Percentiles rank a stretch among this genome's conserved stretches.
Evolutionary conservation across 2,888 invertebrate genomes (phyloP).

Genomic region (Rotaria macrura): DNA sequence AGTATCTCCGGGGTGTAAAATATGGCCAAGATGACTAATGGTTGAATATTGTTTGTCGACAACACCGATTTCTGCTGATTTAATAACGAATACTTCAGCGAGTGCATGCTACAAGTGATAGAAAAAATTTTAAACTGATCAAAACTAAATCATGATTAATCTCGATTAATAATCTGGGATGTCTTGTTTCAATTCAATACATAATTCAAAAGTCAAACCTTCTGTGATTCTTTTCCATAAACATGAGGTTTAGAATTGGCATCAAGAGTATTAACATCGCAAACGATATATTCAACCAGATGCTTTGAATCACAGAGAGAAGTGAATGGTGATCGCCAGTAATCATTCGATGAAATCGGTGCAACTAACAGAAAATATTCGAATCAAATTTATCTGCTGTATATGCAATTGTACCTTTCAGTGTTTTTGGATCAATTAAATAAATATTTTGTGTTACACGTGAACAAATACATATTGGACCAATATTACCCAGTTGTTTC

Average conservation of each 20-base stretch:
- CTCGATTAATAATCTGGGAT: no score
- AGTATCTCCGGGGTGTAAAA: constrained; percentile 80
- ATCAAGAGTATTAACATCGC: constrained; percentile 69
- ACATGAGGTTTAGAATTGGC: constrained; percentile 55
- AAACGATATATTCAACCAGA: constrained; percentile 77
- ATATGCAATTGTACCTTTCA: constrained; percentile 41
- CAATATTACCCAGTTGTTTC: constrained; percentile 74
- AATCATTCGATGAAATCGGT: constrained; percentile 32
- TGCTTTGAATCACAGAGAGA: constrained; percentile 76
- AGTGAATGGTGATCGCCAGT: constrained; percentile 34
- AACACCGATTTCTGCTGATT: constrained; percentile 63
- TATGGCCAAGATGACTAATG: constrained; percentile 81
- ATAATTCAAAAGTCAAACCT: constrained; percentile 49
- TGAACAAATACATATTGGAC: constrained; percentile 72
- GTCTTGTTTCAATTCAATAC: neutral
- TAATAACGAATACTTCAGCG: constrained; percentile 85
- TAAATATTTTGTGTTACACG: constrained; percentile 79
- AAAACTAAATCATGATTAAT: no score
- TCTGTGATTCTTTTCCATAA: constrained; percentile 70
- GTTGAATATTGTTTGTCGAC: constrained; percentile 69
- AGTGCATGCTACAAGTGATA: constrained; percentile 68
- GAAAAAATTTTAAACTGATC: no score
- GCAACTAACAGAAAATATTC: constrained; percentile 25
- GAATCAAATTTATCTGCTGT: no score
- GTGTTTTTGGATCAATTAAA: constrained; percentile 70